Base-by-base conservation (phyloP, 2,888 invertebrate genomes). In the Hirtodrosophila confusa region DNA sequence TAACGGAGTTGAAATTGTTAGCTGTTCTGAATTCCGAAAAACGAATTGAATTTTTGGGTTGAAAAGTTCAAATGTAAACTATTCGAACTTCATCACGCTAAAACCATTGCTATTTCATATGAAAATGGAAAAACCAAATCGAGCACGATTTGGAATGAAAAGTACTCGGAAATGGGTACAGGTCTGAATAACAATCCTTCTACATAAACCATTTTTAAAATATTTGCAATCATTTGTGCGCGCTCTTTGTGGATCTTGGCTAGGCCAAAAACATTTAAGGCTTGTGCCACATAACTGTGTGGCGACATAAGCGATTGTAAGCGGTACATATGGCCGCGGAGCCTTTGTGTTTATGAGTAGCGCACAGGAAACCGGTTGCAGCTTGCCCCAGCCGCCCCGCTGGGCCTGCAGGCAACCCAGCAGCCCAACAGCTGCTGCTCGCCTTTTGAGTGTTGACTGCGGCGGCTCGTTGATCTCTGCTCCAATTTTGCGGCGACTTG, bases 401-500 rank as follows among this genome's bases (percentile, higher is more conserved):
- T 17, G 29, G 31, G 63, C 55, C 62, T 36, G 44, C 39, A 49
- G 64, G 36, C 75, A 41, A 47, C 55, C 48, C 54, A 39, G 29
- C 37, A 61, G 23, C 39, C 29, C 45, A 37, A 33, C 57, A 58
- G 31, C 77, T 63, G 84, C 67, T 77, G 83, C 40, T 78, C 54
- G 65, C 45, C 55, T 61, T 77, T 77, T 24, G 27, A 58, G 58
- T 69, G 41, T 55, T 56, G 54, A 69, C 50, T 27, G 45, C 73
- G 68, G 64, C 69, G 67, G 71, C 82, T 86, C 82, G 86, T 86
- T 82, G 82, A 82, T 83, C 82, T 82, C 80, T 82, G 82, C 75
- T 82, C 86, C 78, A 82, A 75, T 86, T 75, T 76, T 54, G 48
- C 41, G 35, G 50, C 78, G 63, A 54, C 62, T 64, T 45, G 43